Evolutionary conservation across 2,797 vertebrate species (phyloP).

Genomic region (Gobionotothen gibberifrons): DNA sequence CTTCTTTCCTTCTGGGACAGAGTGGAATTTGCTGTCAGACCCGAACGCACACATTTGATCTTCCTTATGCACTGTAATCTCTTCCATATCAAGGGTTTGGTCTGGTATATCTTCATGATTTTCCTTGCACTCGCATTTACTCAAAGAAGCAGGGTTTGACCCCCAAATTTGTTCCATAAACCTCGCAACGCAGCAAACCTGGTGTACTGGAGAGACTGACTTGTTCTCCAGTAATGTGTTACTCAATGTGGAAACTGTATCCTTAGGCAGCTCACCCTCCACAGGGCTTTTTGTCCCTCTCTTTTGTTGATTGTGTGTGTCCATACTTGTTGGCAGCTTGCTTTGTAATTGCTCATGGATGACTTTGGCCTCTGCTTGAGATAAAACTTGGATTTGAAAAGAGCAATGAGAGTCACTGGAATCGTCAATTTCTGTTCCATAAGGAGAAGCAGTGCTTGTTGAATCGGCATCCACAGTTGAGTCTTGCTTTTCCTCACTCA

Average conservation of each 20-base stretch:
- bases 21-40: neutral
- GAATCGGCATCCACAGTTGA: neutral
- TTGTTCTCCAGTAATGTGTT: neutral
- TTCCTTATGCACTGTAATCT: neutral
- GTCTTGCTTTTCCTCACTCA: constrained; percentile 17
- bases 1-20: neutral
- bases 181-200: constrained; percentile 72
- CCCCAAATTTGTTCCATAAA: constrained; percentile 51
- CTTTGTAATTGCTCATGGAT: constrained; percentile 50
- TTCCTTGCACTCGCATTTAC: constrained; percentile 52
- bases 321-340: neutral
- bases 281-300: neutral
- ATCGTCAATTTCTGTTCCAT: neutral
- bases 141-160: neutral
- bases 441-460: neutral
- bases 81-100: neutral
- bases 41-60: neutral
- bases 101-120: neutral
- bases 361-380: constrained; percentile 64
- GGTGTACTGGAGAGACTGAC: neutral
- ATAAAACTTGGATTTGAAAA: constrained; percentile 68
- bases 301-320: neutral
- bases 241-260: neutral
- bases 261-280: neutral
- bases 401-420: constrained; percentile 45